Percentiles rank a stretch among this genome's conserved stretches.
These are phyloP conservation scores for Pristionchus arcanus DNA, from an alignment of 2,888 invertebrate genomes.

Conservation along the genomic window DNA sequence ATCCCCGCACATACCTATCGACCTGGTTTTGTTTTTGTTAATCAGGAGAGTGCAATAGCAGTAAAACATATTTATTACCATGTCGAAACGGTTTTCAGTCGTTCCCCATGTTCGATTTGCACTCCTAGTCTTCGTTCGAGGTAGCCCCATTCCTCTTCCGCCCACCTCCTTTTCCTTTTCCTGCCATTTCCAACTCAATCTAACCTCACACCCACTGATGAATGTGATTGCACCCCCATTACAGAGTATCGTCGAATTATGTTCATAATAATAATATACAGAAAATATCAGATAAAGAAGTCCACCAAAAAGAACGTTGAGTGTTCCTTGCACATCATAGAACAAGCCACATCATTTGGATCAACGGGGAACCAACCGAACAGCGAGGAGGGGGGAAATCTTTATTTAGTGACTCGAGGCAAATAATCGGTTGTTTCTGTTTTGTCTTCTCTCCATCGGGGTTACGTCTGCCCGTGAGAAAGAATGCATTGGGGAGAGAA, in stretches of 20 bases:
- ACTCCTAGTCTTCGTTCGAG: background rate
- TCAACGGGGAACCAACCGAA: background rate
- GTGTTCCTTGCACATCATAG: background rate
- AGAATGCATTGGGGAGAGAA: slow-evolving; percentile 38
- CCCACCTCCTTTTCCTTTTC: background rate
- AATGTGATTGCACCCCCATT: too few species aligned
- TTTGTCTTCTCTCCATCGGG: slow-evolving; percentile 4
- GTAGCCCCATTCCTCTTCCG: background rate
- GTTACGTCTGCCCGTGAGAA: slow-evolving; percentile 38
- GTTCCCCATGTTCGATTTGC: background rate
- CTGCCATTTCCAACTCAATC: background rate
- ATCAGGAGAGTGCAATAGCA: background rate
- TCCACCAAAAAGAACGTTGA: background rate
- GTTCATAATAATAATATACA: too few species aligned
- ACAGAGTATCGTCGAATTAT: too few species aligned
- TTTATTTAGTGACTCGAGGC: slow-evolving; percentile 41
- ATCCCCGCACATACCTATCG: background rate
- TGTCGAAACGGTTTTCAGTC: background rate
- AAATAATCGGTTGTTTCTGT: slow-evolving; percentile 47
- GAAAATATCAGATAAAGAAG: background rate
- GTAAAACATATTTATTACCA: background rate
- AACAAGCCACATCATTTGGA: background rate
- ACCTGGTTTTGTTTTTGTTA: too few species aligned
- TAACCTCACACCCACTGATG: slow-evolving; percentile 1
- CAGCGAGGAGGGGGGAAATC: background rate